Evolutionary conservation across 2,113 vertebrate genomes (phyloP), one percentile per base, ranked within the genome.

Genomic region (Spilogale gracilis): DNA sequence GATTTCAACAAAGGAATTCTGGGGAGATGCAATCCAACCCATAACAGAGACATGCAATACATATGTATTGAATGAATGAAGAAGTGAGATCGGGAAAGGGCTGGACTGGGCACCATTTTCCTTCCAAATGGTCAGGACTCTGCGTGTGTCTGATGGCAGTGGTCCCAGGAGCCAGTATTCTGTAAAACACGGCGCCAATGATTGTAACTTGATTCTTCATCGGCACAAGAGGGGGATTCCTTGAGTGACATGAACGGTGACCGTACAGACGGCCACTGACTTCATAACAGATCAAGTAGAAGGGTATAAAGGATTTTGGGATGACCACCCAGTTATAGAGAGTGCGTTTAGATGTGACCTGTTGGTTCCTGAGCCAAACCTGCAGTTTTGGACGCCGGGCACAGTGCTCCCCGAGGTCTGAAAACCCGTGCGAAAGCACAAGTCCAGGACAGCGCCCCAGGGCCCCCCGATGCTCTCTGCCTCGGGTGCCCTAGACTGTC

Each of bases 251-350:
- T 32, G 17, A 16, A 0, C 3, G 38, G 6, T 45, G 78, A 11
- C 61, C 11, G 11, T 45, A 13, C 6, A 54, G 43, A n/a, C 0
- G 69, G 27, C 5, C 0, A 32, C 30, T 17, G 1, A 1, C 32
- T 56, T 82, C 67, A 69, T 69, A 58, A 69, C 17, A 65, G 30
- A 16, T 89, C 3, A n/a, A 38, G 45, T 38, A 27, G 6, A 65
- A 25, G 18, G 2, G 6, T 13, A 9, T 9, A 38, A 38, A 52
- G 58, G 52, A 50, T 9, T 79, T 78, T 13, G 9, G 73, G 38
- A 58, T 79, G 52, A 56, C 32, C 58, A n/a, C 9, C 50, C 27
- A 38, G 16, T 18, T 27, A 79, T 20, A 14, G 2, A 67, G 9
- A 79, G 73, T 48, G 20, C n/a, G 20, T 80, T 94, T 74, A 48